Evolutionary conservation across 2,888 invertebrate species (phyloP).

Genomic region (Helleia helle): DNA sequence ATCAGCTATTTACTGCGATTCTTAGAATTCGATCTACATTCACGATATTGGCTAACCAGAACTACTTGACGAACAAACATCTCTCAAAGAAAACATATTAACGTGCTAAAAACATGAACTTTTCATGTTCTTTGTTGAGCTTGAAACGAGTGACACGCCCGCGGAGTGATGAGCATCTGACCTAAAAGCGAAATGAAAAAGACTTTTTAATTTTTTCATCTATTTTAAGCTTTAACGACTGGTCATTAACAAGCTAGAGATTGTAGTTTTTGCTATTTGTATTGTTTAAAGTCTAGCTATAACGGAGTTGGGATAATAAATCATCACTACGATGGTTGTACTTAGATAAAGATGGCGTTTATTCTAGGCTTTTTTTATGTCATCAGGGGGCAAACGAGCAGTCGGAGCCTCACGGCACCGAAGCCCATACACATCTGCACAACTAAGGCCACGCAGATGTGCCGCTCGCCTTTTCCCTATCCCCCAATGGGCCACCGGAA

Average conservation of each 20-base stretch:
- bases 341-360: no score
- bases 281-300: background rate
- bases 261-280: background rate
- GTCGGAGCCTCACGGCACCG: no score
- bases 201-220: constrained; percentile 4
- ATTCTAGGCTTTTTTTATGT: no score
- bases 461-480: no score
- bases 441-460: no score
- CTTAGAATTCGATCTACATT: background rate
- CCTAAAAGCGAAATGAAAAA: constrained; percentile 4
- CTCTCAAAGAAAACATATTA: background rate
- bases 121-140: constrained; percentile 1
- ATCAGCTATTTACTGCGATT: no score
- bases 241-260: background rate
- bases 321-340: no score
- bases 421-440: no score
- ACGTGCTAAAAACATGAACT: constrained; percentile 2
- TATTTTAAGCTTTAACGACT: constrained; percentile 5
- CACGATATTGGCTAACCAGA: background rate
- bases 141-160: constrained; percentile 6
- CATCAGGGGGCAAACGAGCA: no score
- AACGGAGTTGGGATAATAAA: background rate
- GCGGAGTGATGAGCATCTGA: background rate
- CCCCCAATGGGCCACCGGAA: no score
- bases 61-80: background rate